Evolutionary conservation across 1,140 invertebrate genomes (phyloP).

Genomic region (Philotrypesis tridentata): DNA sequence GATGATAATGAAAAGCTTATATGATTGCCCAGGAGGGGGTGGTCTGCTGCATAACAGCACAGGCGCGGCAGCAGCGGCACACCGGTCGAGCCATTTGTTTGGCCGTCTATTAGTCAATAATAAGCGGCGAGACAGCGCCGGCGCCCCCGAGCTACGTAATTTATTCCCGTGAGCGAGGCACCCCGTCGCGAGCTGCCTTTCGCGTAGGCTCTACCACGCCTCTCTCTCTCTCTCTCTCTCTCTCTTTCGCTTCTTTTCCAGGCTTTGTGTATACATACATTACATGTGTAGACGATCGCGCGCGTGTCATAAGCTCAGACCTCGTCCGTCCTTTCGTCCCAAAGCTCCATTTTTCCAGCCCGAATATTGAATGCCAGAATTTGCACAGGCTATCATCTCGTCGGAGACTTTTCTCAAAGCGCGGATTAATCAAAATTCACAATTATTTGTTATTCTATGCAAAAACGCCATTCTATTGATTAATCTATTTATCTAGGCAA

Average conservation of each 20-base stretch:
- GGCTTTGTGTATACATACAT: not conserved
- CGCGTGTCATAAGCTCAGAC: slow-evolving; percentile 46
- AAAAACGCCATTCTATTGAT: too few species aligned
- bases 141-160: slow-evolving; percentile 34
- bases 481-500: too few species aligned
- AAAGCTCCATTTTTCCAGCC: slow-evolving; percentile 27
- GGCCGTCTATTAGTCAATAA: slow-evolving; percentile 46
- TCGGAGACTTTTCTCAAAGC: too few species aligned
- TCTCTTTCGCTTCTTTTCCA: not conserved
- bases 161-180: slow-evolving; percentile 27
- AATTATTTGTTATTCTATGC: too few species aligned
- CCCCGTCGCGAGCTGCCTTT: slow-evolving; percentile 13
- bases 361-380: slow-evolving; percentile 25
- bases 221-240: slow-evolving; percentile 18
- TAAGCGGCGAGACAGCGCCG: slow-evolving; percentile 23
- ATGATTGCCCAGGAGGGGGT: not conserved
- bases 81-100: slow-evolving; percentile 39
- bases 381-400: too few species aligned
- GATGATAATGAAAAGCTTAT: slow-evolving; percentile 37
- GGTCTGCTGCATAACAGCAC: not conserved
- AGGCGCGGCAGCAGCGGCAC: not conserved
- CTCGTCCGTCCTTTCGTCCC: slow-evolving; percentile 49
- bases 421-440: too few species aligned
- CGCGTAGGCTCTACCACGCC: not conserved
- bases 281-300: too few species aligned